Evolutionary conservation across 2,113 vertebrate genomes (phyloP), one percentile per base, ranked within the genome.

Genomic region (Pterocles burchelli): DNA sequence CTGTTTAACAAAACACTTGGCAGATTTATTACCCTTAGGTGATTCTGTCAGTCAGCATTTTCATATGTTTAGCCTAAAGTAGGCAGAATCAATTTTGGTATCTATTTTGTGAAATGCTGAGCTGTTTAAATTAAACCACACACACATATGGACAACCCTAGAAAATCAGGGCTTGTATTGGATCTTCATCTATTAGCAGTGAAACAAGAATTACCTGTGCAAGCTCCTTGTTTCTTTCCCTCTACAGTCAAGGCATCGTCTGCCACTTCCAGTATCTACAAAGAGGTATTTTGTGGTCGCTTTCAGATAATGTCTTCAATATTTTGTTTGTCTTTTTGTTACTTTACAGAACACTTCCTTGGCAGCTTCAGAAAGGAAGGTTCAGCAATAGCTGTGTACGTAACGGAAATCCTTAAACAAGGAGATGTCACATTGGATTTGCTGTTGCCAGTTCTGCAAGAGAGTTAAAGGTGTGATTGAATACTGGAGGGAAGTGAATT

Each of bases 1-100:
- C 96, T 98, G 95, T 98, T 98, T 98, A 98, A 98, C 97, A 96
- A 97, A 98, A 98, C 97, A 88, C 95, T 97, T 93, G 95, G 97
- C 92, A 96, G 98, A 96, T 94, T 95, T 94, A 98, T 98, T 97
- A 97, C 95, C 94, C 96, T 96, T 70, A 96, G 97, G 96, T 97
- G 97, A 96, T 97, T 96, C 97, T 97, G 97, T 98, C 98, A 97
- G 89, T 98, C 97, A 98, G 97, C 79, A 62, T 97, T 97, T 98
- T 96, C 94, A 78, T 82, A 41, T 94, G 86, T 92, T 63, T 84
- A 85, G 66, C 77, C 94, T 86, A 71, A 86, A 95, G 95, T 52
- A 91, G 95, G 97, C 91, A 97, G 96, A 97, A 98, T 97, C 98
- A 97, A 97, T 98, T 97, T 84, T 92, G 93, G 75, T 91, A 85